Percentiles rank a stretch among this genome's conserved stretches.
phyloP scores from a whole-genome alignment of 2,888 invertebrate species.

The Gisinianus flammeolus region DNA sequence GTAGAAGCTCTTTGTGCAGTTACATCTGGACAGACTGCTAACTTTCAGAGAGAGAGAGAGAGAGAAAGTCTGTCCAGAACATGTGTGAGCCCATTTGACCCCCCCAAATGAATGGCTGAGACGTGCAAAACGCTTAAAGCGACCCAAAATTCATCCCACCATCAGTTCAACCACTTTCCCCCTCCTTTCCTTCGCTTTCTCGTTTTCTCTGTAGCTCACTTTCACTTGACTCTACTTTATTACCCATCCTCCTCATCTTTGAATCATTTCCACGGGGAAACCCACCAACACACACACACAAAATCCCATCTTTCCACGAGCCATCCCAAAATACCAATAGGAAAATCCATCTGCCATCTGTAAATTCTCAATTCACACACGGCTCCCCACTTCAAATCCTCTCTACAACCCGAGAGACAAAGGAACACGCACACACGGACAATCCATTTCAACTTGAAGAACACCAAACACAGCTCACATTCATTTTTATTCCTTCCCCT shows the following conservation, averaged over 20 bases:
- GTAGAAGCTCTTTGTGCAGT: no score
- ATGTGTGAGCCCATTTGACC: slow-evolving; percentile 27
- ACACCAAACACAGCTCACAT: no score
- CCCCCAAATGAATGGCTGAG: slow-evolving; percentile 33
- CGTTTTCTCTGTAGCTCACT: background rate
- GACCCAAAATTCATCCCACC: slow-evolving; percentile 26
- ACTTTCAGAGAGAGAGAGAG: slow-evolving; percentile 7
- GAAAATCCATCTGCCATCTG: no score
- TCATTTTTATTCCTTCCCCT: no score
- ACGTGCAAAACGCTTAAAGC: slow-evolving; percentile 24
- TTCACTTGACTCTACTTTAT: slow-evolving; percentile 13
- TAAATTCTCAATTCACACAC: no score
- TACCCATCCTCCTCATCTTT: background rate
- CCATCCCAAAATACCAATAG: no score
- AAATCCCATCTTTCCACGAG: background rate
- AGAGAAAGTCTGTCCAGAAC: slow-evolving; percentile 24
- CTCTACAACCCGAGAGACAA: no score
- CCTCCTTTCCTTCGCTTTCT: background rate
- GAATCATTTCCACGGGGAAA: background rate
- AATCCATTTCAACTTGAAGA: no score
- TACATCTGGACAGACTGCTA: no score
- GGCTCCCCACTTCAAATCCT: no score
- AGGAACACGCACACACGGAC: no score
- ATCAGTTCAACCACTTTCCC: slow-evolving; percentile 18
- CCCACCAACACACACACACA: background rate